Conservation (phyloP, 2,888 invertebrate genomes). For the Shargacucullia verbasci region DNA sequence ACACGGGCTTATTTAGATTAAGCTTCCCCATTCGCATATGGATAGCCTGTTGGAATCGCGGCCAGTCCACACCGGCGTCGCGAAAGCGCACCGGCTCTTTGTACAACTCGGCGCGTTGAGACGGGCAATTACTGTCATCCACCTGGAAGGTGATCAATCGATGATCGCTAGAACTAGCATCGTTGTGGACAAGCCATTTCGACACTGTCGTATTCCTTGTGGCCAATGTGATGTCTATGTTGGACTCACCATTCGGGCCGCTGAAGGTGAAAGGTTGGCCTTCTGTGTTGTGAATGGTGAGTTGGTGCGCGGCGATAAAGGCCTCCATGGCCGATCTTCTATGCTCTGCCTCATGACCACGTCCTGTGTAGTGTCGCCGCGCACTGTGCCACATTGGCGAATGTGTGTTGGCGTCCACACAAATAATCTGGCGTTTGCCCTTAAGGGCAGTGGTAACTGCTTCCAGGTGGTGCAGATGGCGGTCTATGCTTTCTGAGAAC, state of each 20-base stretch:
- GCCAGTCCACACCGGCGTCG: constrained; percentile 1
- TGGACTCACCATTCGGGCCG: constrained; percentile 15
- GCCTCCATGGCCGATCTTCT: neutral
- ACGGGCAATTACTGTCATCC: no score
- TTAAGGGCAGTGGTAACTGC: constrained; percentile 24
- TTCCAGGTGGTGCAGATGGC: constrained; percentile 25
- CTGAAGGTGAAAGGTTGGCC: constrained; percentile 32
- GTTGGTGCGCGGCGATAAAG: neutral
- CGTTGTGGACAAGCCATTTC: constrained; percentile 39
- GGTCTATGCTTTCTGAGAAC: neutral
- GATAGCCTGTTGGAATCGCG: neutral
- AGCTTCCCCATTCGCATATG: neutral
- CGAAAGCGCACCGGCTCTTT: neutral
- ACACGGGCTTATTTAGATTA: neutral
- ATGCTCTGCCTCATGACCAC: constrained; percentile 23
- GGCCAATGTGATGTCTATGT: no score
- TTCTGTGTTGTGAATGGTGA: neutral
- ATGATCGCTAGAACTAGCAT: constrained; percentile 40
- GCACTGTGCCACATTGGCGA: constrained; percentile 53
- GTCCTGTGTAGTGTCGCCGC: constrained; percentile 31
- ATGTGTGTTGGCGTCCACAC: constrained; percentile 54
- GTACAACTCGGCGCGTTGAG: neutral
- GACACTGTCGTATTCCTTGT: constrained; percentile 27
- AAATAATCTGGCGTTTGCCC: constrained; percentile 32
- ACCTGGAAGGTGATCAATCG: constrained; percentile 23